phyloP scores from a whole-genome alignment of 2,888 invertebrate genomes.

The Acrocyrtus sp. region DNA sequence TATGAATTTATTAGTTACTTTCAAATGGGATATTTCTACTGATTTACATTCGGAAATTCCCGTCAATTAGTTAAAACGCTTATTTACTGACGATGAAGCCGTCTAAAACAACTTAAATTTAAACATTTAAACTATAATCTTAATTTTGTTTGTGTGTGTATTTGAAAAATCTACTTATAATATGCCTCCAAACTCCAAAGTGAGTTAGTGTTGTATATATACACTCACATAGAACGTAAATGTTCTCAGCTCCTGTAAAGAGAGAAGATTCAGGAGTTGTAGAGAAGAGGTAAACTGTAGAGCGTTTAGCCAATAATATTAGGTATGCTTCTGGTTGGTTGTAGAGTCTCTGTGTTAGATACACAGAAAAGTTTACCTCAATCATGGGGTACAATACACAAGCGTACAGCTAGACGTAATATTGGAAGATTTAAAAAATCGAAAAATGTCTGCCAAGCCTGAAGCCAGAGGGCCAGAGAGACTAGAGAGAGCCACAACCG shows the following conservation, averaged over 20 bases:
- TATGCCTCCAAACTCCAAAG: conserved; percentile 21
- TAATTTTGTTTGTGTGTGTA: neutral
- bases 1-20: too few species aligned
- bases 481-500: conserved; percentile 39
- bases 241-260: neutral
- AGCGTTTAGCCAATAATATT: conserved; percentile 30
- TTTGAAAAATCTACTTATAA: conserved; percentile 20
- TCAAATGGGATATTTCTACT: too few species aligned
- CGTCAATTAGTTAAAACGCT: neutral
- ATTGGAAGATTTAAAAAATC: conserved; percentile 46
- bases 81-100: too few species aligned
- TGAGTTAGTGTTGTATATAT: conserved; percentile 15
- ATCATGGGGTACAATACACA: neutral
- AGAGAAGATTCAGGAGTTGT: conserved; percentile 8
- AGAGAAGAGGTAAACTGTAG: conserved; percentile 3
- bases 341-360: neutral
- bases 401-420: neutral
- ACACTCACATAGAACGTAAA: conserved; percentile 23
- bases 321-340: neutral
- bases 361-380: neutral
- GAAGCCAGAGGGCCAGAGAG: conserved; percentile 56
- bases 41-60: too few species aligned
- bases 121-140: neutral
- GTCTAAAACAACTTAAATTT: neutral
- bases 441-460: conserved; percentile 62